Conservation (phyloP, 2,113 vertebrate species). For the Recurvirostra avosetta region DNA sequence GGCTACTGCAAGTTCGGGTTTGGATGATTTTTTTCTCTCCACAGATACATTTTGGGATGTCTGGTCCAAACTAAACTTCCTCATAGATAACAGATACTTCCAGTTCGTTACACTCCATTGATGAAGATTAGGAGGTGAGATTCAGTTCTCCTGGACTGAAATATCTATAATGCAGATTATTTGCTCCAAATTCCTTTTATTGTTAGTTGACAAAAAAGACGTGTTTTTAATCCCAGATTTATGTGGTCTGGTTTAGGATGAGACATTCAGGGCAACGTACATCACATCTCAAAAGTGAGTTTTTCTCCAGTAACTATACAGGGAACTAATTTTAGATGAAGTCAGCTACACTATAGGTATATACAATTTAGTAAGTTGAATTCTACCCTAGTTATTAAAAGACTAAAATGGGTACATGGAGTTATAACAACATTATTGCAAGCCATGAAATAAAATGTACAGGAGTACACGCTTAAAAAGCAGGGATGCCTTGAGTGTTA, state of each 20-base stretch:
- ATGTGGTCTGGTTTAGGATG: not conserved
- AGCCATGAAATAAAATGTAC: not conserved
- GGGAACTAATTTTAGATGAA: not conserved
- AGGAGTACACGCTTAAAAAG: not conserved
- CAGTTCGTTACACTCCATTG: not conserved
- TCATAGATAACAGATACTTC: not conserved
- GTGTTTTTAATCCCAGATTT: not conserved
- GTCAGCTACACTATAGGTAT: not conserved
- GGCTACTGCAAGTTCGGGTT: not conserved
- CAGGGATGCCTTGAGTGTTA: not conserved
- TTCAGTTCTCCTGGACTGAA: not conserved
- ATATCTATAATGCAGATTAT: not conserved
- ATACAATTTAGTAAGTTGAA: not conserved
- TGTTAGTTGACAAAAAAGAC: not conserved
- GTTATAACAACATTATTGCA: not conserved
- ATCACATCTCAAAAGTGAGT: not conserved
- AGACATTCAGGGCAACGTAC: not conserved
- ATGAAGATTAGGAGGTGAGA: not conserved
- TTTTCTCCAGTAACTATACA: not conserved
- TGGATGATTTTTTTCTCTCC: not conserved
- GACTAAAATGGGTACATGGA: not conserved
- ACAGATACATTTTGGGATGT: not conserved
- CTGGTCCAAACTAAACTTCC: not conserved
- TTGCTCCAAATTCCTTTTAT: not conserved
- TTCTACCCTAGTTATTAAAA: not conserved